Base-by-base conservation (phyloP, 2,797 vertebrate genomes). In the Acrocephalus scirpaceus region DNA sequence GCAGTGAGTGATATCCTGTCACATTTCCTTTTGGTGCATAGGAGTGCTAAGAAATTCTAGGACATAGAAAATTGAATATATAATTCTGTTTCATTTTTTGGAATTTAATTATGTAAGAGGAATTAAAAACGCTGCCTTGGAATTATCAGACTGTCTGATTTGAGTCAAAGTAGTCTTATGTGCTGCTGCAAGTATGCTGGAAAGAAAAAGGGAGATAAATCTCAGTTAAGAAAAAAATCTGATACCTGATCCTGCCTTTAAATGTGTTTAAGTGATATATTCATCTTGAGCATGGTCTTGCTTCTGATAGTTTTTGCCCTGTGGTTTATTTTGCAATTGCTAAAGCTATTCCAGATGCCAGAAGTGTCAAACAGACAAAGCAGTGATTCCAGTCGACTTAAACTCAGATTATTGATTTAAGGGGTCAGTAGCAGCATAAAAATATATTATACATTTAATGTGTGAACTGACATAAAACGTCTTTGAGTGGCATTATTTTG, bases 321-420 rank as follows among this genome's bases (percentile, higher is more conserved):
- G 74, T 65, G 42, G 77, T 88, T 95, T 93, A 74, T 87, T 97
- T 95, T 93, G 86, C 72, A 93, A 77, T 93, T 50, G 9, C 88
- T 92, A 89, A 96, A 96, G 74, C 90, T 93, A 32, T 96, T 96
- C 95, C 95, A 97, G 92, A 93, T 97, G 92, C 86, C 88, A 50
- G 51, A 94, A 77, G 67, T 77, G 79, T 90, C 94, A 91, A 61
- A 47, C 64, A 72, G 71, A 79, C 72, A 65, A 75, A 91, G 74
- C 92, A 76, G 82, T 53, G 72, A 64, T 85, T 90, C 93, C 69
- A 61, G 25, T 81, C 2, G 34, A 94, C 76, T 75, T 91, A 56
- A 47, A 80, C 84, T 88, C 32, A 40, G 64, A 81, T 72, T 95
- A 88, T 88, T 91, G 86, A 95, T 95, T 84, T 91, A 93, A 96